Conservation (phyloP, 2,888 invertebrate species). For the Malthinus flaveolus region DNA sequence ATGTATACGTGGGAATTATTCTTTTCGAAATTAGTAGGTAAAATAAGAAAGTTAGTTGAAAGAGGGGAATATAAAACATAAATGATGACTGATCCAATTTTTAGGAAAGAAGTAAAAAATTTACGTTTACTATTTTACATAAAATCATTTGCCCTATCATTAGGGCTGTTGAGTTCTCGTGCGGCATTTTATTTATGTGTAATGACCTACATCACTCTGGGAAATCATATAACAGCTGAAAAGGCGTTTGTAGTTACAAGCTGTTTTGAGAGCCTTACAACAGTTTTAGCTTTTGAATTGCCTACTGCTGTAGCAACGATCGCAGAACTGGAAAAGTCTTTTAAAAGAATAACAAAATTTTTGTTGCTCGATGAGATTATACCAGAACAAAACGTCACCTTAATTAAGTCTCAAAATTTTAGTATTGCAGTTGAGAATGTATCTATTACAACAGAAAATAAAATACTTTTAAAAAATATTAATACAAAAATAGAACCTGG, state of each 20-base stretch:
- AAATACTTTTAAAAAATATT: conserved; percentile 48
- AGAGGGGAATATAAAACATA: too few species aligned
- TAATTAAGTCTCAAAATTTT: conserved; percentile 55
- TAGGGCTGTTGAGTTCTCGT: conserved; percentile 44
- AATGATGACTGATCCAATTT: conserved; percentile 32
- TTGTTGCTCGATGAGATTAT: conserved; percentile 61
- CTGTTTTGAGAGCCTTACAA: conserved; percentile 83
- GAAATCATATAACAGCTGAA: conserved; percentile 76
- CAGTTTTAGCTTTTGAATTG: conserved; percentile 86
- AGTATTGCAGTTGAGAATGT: conserved; percentile 56
- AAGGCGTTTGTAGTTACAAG: conserved; percentile 85
- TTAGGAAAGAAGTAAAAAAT: conserved; percentile 69
- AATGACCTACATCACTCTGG: conserved; percentile 67
- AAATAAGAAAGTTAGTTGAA: conserved; percentile 69
- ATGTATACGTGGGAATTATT: conserved; percentile 65
- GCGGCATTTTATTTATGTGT: conserved; percentile 48
- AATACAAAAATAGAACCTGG: conserved; percentile 49
- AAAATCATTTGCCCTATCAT: conserved; percentile 42
- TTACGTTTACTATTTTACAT: conserved; percentile 45
- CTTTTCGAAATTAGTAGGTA: conserved; percentile 72
- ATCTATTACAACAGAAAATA: conserved; percentile 61
- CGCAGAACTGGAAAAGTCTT: conserved; percentile 77
- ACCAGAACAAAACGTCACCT: too few species aligned
- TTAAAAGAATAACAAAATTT: conserved; percentile 68
- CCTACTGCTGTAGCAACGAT: conserved; percentile 82